These are phyloP conservation scores for Pseudomugil tenellus DNA, from an alignment of 2,797 vertebrate species.

Conservation along the genomic window DNA sequence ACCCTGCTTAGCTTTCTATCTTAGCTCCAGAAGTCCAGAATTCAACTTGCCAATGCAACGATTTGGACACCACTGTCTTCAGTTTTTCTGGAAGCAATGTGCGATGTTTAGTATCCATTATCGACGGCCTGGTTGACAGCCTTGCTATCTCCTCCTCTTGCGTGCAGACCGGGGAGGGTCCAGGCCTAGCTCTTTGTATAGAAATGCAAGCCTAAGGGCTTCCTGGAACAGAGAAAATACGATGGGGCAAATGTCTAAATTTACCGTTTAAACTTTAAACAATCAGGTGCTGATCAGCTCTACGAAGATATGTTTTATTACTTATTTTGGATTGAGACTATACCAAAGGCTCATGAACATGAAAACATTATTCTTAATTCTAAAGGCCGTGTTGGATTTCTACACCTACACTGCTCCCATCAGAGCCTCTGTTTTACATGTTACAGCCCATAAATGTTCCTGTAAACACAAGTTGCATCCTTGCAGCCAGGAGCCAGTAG, in stretches of 20 bases:
- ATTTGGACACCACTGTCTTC: neutral
- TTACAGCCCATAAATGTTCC: no score
- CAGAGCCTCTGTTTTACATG: no score
- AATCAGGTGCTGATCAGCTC: constrained; percentile 3
- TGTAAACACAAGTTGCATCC: no score
- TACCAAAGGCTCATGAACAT: neutral
- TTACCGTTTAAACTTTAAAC: neutral
- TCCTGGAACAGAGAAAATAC: constrained; percentile 79
- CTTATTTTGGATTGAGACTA: neutral
- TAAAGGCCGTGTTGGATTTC: no score
- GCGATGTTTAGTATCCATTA: neutral
- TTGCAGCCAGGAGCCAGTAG: no score
- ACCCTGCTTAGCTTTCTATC: neutral
- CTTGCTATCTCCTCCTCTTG: constrained; percentile 48
- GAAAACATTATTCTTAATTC: neutral
- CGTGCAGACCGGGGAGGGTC: constrained; percentile 36
- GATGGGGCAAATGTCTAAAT: neutral
- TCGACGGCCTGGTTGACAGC: neutral
- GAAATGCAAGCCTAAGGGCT: constrained; percentile 89
- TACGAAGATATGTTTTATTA: neutral
- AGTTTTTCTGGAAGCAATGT: neutral
- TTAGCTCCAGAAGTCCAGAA: neutral
- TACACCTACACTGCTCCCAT: no score
- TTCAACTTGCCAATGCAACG: neutral
- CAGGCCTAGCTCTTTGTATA: constrained; percentile 87